Conservation (phyloP, 2,888 invertebrate genomes). For the Ophion slaviceki region DNA sequence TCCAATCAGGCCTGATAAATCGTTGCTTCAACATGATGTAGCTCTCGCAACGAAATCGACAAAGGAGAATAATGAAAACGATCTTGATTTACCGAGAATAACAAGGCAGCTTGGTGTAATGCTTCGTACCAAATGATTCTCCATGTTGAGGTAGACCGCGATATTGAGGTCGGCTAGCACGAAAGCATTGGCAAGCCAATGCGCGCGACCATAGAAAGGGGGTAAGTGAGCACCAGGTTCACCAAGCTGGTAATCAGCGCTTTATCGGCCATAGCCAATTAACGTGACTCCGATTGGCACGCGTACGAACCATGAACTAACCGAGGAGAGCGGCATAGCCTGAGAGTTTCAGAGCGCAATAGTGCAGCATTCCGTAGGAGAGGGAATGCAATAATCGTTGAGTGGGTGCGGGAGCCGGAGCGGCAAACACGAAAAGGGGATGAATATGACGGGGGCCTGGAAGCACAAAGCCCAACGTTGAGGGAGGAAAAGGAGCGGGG, state of each 20-base stretch:
- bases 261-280: conserved; percentile 81
- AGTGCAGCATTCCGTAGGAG: conserved; percentile 37
- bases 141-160: conserved; percentile 41
- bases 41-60: not conserved
- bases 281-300: conserved; percentile 78
- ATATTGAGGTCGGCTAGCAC: conserved; percentile 3
- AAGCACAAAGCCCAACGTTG: conserved; percentile 12
- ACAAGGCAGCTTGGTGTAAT: conserved; percentile 37
- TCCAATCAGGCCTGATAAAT: not conserved
- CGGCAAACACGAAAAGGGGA: conserved; percentile 24
- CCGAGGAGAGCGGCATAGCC: conserved; percentile 23
- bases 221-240: conserved; percentile 67
- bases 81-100: conserved; percentile 42
- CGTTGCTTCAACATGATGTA: not conserved
- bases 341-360: conserved; percentile 50
- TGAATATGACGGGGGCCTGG: conserved; percentile 15
- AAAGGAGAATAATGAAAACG: not conserved
- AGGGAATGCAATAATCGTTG: conserved; percentile 42
- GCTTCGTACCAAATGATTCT: conserved; percentile 28
- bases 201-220: conserved; percentile 31
- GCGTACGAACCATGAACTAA: conserved; percentile 74
- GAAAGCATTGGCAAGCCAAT: conserved; percentile 45
- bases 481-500: conserved; percentile 3
- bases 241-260: conserved; percentile 78
- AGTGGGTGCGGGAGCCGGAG: not conserved